Evolutionary conservation across 92 coral and sea anemone genomes (phyloP).

Genomic region (Paragorgia papillata): DNA sequence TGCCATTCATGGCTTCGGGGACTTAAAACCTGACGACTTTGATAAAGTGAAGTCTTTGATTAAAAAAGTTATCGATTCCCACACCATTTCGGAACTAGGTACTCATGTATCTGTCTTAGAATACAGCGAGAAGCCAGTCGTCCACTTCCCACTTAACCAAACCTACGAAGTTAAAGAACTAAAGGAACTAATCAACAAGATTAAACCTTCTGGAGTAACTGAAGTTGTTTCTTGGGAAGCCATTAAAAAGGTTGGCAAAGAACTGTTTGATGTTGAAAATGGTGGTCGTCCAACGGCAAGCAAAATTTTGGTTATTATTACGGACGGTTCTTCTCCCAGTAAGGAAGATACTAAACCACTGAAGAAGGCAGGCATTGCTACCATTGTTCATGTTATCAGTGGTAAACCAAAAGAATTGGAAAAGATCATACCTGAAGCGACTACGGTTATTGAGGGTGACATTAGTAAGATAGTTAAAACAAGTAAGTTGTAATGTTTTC

Average conservation of each 20-base stretch:
- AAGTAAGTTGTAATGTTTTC: conserved; percentile 12
- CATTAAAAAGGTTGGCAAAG: conserved; percentile 23
- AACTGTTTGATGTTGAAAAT: conserved; percentile 16
- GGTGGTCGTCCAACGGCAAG: conserved; percentile 73
- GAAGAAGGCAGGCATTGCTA: conserved; percentile 28
- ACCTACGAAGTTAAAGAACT: conserved; percentile 28
- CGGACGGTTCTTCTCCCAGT: conserved; percentile 49
- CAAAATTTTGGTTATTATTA: conserved; percentile 76
- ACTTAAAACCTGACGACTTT: conserved; percentile 21
- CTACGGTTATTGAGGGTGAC: conserved; percentile 12
- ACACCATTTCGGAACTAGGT: conserved; percentile 18
- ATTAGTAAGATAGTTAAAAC: conserved; percentile 2
- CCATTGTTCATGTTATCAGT: conserved; percentile 18
- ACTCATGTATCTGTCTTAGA: conserved; percentile 30
- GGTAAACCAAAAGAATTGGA: conserved; percentile 27
- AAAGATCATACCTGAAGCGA: conserved; percentile 30
- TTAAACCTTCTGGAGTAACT: conserved; percentile 24
- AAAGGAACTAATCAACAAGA: conserved; percentile 24
- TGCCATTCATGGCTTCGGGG: conserved; percentile 45
- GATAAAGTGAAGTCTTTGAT: conserved; percentile 33
- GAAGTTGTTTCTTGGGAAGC: conserved; percentile 37
- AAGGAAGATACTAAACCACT: conserved; percentile 31
- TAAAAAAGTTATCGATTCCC: conserved; percentile 31
- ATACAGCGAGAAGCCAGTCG: conserved; percentile 34
- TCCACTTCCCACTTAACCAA: conserved; percentile 12